Percentiles rank a stretch among this genome's conserved stretches.
Evolutionary conservation across 2,888 invertebrate species (phyloP).

Genomic region (Limnephilus auricula): DNA sequence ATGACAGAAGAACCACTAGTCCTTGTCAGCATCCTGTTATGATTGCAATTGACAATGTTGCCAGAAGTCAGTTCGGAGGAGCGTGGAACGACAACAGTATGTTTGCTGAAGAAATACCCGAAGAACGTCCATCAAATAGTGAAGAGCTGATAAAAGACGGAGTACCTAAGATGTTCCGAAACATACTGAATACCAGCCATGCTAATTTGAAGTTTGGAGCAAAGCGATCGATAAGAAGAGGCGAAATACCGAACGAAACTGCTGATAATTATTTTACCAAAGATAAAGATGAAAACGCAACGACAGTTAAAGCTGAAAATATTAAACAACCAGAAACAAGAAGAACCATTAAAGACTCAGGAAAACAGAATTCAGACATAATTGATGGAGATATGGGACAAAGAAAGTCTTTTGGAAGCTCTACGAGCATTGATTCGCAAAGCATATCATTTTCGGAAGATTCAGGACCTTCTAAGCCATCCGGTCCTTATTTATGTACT

Average conservation of each 20-base stretch:
- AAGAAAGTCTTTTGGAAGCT: neutral
- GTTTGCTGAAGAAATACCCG: conserved; percentile 58
- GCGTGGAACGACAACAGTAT: conserved; percentile 76
- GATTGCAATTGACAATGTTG: conserved; percentile 91
- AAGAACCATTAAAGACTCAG: neutral
- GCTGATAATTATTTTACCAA: neutral
- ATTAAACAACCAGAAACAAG: neutral
- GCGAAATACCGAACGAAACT: conserved; percentile 65
- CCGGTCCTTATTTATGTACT: conserved; percentile 89
- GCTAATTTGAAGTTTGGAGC: conserved; percentile 75
- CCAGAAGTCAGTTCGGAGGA: conserved; percentile 89
- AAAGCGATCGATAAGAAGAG: conserved; percentile 70
- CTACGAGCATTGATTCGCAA: neutral
- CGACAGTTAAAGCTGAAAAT: neutral
- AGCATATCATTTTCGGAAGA: neutral
- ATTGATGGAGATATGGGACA: neutral
- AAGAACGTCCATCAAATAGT: conserved; percentile 44
- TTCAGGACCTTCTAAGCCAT: conserved; percentile 68
- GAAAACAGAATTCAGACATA: neutral
- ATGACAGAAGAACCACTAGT: conserved; percentile 78
- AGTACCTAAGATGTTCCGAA: conserved; percentile 72
- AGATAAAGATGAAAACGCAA: neutral
- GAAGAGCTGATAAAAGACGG: conserved; percentile 70
- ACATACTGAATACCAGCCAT: conserved; percentile 71
- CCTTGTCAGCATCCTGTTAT: conserved; percentile 91